Percentiles rank a stretch among this genome's conserved stretches.
phyloP scores from a whole-genome alignment of 2,797 vertebrate species.

The Crenuchus spilurus region DNA sequence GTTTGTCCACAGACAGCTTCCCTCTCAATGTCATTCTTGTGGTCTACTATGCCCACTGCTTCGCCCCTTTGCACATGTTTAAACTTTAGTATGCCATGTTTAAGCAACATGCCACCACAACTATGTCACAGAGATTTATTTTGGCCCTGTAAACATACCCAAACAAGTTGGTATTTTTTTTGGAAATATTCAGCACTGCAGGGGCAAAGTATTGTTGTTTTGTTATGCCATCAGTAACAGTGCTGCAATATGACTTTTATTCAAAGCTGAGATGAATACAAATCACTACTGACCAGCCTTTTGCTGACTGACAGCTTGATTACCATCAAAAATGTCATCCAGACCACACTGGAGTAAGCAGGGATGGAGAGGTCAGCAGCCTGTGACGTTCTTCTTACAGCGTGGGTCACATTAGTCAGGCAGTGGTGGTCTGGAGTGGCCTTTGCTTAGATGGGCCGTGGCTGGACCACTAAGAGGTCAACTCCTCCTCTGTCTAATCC shows the following conservation, averaged over 20 bases:
- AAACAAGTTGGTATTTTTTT: constrained; percentile 37
- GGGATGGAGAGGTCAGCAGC: constrained; percentile 12
- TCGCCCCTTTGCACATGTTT: constrained; percentile 49
- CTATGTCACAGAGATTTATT: constrained; percentile 50
- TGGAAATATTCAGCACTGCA: constrained; percentile 23
- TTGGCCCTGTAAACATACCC: constrained; percentile 48
- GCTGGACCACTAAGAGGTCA: constrained; percentile 13
- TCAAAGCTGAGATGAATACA: neutral
- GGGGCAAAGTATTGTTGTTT: constrained; percentile 1
- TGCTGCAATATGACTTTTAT: neutral
- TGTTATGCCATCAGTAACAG: neutral
- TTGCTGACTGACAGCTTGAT: constrained; percentile 27
- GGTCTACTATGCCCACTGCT: constrained; percentile 25
- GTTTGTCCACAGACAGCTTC: constrained; percentile 18
- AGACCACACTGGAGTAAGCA: constrained; percentile 26
- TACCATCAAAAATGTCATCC: constrained; percentile 25
- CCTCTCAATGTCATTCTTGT: constrained; percentile 33
- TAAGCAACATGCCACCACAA: constrained; percentile 48
- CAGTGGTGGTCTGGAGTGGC: neutral
- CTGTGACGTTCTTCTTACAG: constrained; percentile 20
- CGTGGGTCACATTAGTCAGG: constrained; percentile 22
- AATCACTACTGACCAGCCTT: constrained; percentile 5
- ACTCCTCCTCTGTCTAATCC: neutral
- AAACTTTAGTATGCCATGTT: constrained; percentile 43
- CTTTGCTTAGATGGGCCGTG: neutral